Conservation (phyloP, 2,113 vertebrate species). For the Addax nasomaculatus region DNA sequence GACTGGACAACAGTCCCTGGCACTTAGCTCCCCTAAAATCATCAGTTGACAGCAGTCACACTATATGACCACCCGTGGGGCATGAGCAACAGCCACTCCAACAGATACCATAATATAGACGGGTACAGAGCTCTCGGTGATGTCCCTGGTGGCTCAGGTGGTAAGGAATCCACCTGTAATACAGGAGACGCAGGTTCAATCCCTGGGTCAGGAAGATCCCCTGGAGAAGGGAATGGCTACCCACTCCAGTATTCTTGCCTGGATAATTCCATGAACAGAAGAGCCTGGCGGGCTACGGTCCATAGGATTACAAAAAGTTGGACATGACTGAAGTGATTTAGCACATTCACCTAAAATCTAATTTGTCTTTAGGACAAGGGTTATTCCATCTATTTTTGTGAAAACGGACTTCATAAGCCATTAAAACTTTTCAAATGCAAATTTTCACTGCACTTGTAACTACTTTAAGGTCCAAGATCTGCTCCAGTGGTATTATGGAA, state of each 20-base stretch:
- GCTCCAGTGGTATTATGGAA: background rate
- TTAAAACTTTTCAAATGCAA: conserved; percentile 7
- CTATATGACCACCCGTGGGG: background rate
- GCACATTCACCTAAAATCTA: conserved; percentile 3
- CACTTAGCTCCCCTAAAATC: background rate
- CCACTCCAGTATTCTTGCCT: background rate
- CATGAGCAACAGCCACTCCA: background rate
- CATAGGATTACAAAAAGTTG: background rate
- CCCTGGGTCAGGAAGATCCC: background rate
- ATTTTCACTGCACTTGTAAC: background rate
- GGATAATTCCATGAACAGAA: background rate
- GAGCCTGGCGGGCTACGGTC: accelerated
- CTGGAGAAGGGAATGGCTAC: background rate
- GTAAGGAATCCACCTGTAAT: background rate
- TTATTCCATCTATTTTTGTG: conserved; percentile 5
- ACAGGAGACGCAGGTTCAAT: background rate
- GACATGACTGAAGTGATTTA: background rate
- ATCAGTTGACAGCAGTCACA: background rate
- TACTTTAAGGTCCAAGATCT: background rate
- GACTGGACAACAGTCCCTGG: background rate
- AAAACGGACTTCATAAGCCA: background rate
- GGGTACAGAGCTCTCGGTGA: accelerated
- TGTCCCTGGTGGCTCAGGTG: background rate
- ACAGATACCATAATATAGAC: background rate
- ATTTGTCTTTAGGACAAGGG: background rate